These are phyloP conservation scores for Drosophila aldrichi DNA, from an alignment of 2,888 invertebrate species.

Conservation along the genomic window DNA sequence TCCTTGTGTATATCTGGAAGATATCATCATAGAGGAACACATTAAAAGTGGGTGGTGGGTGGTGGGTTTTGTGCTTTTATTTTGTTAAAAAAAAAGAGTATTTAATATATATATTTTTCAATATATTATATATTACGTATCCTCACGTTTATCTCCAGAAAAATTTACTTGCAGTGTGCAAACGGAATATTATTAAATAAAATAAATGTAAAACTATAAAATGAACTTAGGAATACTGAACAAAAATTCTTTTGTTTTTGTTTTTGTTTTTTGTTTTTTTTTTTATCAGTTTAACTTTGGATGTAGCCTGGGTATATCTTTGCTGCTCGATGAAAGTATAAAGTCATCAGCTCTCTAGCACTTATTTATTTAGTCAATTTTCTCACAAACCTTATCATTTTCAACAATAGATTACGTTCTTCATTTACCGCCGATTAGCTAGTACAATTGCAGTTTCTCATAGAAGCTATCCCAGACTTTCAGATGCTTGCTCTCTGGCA, in stretches of 20 bases:
- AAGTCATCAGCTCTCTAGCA: not conserved
- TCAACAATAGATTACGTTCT: too few relatives aligned
- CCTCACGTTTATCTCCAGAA: too few relatives aligned
- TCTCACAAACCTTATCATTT: not conserved
- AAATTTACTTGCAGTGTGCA: too few relatives aligned
- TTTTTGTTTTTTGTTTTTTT: too few relatives aligned
- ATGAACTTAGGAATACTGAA: not conserved
- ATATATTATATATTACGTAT: too few relatives aligned
- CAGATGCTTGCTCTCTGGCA: slow-evolving; percentile 80
- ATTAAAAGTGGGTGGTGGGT: too few relatives aligned
- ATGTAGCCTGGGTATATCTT: not conserved
- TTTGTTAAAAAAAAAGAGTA: too few relatives aligned
- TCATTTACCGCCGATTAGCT: slow-evolving; percentile 23
- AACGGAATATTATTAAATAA: too few relatives aligned
- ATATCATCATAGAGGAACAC: too few relatives aligned
- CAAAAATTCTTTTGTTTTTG: not conserved
- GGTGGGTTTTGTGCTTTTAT: too few relatives aligned
- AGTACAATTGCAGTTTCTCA: slow-evolving; percentile 46
- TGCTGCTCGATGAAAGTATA: not conserved
- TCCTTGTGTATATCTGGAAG: too few relatives aligned
- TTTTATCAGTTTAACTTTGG: not conserved
- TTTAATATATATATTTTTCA: too few relatives aligned
- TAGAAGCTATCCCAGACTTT: slow-evolving; percentile 82
- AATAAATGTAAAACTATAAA: not conserved
- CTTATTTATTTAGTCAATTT: not conserved